phyloP scores from a whole-genome alignment of 1,140 invertebrate genomes.

The Helicoverpa armigera region DNA sequence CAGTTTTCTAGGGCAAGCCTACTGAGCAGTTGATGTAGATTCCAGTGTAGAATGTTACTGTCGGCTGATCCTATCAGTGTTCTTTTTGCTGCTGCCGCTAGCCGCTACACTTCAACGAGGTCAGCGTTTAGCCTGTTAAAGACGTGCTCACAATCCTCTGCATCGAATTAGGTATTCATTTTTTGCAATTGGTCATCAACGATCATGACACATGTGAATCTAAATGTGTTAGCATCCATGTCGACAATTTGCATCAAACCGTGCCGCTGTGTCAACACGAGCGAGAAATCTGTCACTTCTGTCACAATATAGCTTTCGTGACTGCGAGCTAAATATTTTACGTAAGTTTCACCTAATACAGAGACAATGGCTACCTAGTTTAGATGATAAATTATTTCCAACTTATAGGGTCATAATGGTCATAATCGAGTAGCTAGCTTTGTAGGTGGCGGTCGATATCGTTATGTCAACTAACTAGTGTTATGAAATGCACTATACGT shows the following conservation, averaged over 20 bases:
- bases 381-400: conserved; percentile 65
- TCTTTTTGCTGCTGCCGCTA: conserved; percentile 16
- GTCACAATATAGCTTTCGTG: conserved; percentile 45
- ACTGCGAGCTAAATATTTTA: conserved; percentile 46
- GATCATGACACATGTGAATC: not conserved
- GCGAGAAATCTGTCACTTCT: conserved; percentile 53
- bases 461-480: conserved; percentile 37
- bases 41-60: conserved; percentile 17
- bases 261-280: conserved; percentile 14
- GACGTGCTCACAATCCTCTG: not conserved
- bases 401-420: conserved; percentile 66
- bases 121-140: conserved; percentile 3
- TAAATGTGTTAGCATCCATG: not conserved
- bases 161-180: not conserved
- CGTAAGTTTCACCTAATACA: conserved; percentile 44
- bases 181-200: not conserved
- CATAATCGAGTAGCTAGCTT: conserved; percentile 51
- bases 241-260: conserved; percentile 45
- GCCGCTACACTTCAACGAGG: conserved; percentile 13
- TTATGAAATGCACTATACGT: conserved; percentile 50
- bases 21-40: conserved; percentile 10
- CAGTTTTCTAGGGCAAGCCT: conserved; percentile 13
- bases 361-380: conserved; percentile 56
- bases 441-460: conserved; percentile 42
- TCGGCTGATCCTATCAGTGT: conserved; percentile 10